Evolutionary conservation across 2,797 vertebrate genomes (phyloP), one percentile per base, ranked within the genome.

Genomic region (Molossus alvarezi): DNA sequence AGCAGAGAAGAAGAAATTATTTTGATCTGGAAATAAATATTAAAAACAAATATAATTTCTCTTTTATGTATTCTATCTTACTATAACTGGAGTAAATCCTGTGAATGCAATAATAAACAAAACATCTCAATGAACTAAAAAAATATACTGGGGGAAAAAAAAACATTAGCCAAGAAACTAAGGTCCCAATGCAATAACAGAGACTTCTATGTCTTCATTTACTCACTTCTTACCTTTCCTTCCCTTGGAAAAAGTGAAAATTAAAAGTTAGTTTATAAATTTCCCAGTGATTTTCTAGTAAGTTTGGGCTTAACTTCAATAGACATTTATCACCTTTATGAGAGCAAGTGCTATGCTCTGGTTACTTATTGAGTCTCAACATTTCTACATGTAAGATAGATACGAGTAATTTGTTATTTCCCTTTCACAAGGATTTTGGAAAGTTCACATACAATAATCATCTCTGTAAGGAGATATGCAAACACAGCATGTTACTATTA

Each of bases 401-500:
- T 91, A 88, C 14, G 25, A 58, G 29, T 60, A 77, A 72, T 88
- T 67, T 90, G 15, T 3, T 57, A 90, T 55, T 8, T 9, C 6
- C 7, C 18, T 72, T 25, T 85, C 29, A 85, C 2, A 85, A 21
- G 11, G 7, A 29, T 80, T 33, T 33, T 67, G n/a, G 51, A 69
- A 87, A 81, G 10, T 73, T 91, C 1, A 57, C 11, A 73, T n/a
- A 76, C 94, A 90, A 88, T 62, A 76, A 93, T 20, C 6, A 82
- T 87, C n/a, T 64, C 41, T 83, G 13, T 62, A 84, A 69, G 29
- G 72, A 88, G 23, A 67, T 9, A 71, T 20, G 10, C 48, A 87
- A 62, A 62, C n/a, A 88, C 27, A 37, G 33, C 6, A 82, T 0
- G n/a, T 76, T 55, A 55, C 1, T 48, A 60, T 55, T 62, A 81